A percentile compares a stretch with the other conserved stretches of the same genome.
phyloP scores from a whole-genome alignment of 2,888 invertebrate genomes.

The Leistus spinibarbis region DNA sequence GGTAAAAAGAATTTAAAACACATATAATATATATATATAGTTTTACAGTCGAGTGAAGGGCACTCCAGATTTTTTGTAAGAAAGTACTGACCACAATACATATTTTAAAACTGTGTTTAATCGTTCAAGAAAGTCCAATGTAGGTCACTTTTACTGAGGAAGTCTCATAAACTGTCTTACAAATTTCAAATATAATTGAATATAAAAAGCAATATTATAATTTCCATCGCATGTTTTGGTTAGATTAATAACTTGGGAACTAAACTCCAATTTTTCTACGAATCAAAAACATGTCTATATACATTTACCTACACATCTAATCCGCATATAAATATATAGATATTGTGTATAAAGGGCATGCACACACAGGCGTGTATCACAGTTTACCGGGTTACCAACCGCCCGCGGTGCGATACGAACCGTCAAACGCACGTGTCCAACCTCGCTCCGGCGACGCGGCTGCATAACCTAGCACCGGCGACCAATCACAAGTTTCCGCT shows the following conservation, averaged over 20 bases:
- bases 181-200: background rate
- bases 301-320: background rate
- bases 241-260: background rate
- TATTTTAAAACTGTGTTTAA: no score
- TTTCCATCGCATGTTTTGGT: background rate
- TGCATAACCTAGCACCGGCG: background rate
- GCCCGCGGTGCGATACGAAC: conserved; percentile 23
- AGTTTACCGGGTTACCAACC: conserved; percentile 4
- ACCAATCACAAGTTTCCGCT: background rate
- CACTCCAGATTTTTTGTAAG: no score
- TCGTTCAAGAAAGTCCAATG: no score
- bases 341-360: background rate
- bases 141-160: no score
- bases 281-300: background rate
- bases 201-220: background rate
- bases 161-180: no score
- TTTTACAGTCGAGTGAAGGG: no score
- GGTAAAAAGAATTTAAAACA: no score
- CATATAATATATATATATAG: no score
- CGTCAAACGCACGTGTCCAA: conserved; percentile 31
- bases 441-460: background rate
- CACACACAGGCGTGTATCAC: background rate
- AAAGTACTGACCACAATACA: no score
- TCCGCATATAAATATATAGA: background rate
- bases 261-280: background rate